Percentiles rank a stretch among this genome's conserved stretches.
phyloP scores from a whole-genome alignment of 2,888 invertebrate genomes.

The Cantharis rufa region DNA sequence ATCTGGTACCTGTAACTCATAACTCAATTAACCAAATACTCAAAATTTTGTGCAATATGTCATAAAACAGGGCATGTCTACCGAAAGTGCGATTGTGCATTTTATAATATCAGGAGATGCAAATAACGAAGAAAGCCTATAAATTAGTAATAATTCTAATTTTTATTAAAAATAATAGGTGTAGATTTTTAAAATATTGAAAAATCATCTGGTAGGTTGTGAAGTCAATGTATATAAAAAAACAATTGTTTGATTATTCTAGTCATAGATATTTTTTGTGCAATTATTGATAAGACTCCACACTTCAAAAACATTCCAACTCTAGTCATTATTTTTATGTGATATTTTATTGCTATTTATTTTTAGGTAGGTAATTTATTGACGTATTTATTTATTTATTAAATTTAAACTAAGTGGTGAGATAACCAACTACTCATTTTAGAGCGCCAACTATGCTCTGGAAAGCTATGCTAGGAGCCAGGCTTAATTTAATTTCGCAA shows the following conservation, averaged over 20 bases:
- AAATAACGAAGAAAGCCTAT: not conserved
- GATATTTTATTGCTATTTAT: not conserved
- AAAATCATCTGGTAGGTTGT: slow-evolving; percentile 14
- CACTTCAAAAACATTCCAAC: not conserved
- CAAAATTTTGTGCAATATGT: not conserved
- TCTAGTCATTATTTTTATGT: not conserved
- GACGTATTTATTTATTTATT: not conserved
- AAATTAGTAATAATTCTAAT: slow-evolving; percentile 1
- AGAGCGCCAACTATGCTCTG: not conserved
- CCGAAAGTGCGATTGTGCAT: not conserved
- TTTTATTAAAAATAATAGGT: not conserved
- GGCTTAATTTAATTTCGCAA: not conserved
- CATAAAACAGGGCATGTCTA: not conserved
- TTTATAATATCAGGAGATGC: not conserved
- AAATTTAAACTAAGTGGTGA: not conserved
- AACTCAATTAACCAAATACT: not conserved
- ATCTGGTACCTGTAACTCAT: not conserved
- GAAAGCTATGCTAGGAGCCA: not conserved
- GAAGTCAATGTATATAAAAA: slow-evolving; percentile 1
- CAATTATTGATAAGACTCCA: not conserved
- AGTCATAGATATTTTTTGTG: not conserved
- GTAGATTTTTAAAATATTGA: not conserved
- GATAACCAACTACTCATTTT: not conserved
- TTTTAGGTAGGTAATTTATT: not conserved
- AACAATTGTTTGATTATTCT: not conserved